Base-by-base conservation (phyloP, 2,113 vertebrate species). In the Hippolais icterina region DNA sequence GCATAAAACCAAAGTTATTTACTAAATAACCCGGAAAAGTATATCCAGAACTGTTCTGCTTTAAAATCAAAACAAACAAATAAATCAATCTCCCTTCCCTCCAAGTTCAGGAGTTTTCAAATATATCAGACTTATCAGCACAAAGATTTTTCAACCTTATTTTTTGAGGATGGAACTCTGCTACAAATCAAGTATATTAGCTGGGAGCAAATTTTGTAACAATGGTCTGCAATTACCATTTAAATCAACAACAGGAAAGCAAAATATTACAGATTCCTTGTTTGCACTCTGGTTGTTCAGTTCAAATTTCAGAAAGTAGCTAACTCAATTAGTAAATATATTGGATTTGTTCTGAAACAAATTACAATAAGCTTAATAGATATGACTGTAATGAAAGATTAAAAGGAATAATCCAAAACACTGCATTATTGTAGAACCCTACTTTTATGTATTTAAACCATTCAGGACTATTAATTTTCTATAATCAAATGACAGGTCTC, bases 381-480 rank as follows among this genome's bases (percentile, higher is more conserved):
- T 8, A 56, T 3, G 15, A 39, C 11, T 75, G 35, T 41, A 94
- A 83, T 72, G 74, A 90, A 94, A 71, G 56, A 35, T 64, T 82
- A 78, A 92, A 95, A 84, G 23, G 52, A 90, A 92, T 72, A 94
- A 77, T 24, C 16, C 44, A 68, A 86, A 90, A 33, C 52, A 60
- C 39, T 54, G 28, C 60, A 63, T n/a, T 90, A 81, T 22, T 71
- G 25, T 6, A 86, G 79, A 88, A 50, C 20, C 10, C 31, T 71
- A 44, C 12, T 77, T 92, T 60, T 74, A 81, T 35, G 31, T 39
- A 78, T 75, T 86, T 89, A 84, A 95, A 84, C 35, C 17, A 44
- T 71, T 83, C 47, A 77, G 56, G 87, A 78, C 76, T 80, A 86
- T 86, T 90, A 54, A 86, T 93, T 94, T 84, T 77, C 82, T 71